Conservation (phyloP, 1,140 invertebrate species). For the Thaumetopoea pityocampa region DNA sequence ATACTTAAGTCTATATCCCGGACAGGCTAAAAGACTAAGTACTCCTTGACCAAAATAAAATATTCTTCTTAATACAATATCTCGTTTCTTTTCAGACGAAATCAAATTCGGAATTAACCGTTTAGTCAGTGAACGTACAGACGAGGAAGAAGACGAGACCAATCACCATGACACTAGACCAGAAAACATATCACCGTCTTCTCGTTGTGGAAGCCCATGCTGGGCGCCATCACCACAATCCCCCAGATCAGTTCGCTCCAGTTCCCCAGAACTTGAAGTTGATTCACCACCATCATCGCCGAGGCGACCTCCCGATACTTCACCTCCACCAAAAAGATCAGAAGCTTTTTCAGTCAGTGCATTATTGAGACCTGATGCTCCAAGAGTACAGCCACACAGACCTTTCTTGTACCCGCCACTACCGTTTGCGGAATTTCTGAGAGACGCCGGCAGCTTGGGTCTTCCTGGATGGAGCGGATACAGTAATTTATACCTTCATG, state of each 20-base stretch:
- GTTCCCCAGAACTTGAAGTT: slow-evolving; percentile 83
- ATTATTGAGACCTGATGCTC: slow-evolving; percentile 84
- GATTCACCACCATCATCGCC: slow-evolving; percentile 80
- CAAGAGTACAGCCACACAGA: slow-evolving; percentile 75
- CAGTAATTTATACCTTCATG: slow-evolving; percentile 79
- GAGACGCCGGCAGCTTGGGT: slow-evolving; percentile 68
- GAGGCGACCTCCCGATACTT: slow-evolving; percentile 71
- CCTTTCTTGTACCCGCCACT: slow-evolving; percentile 79
- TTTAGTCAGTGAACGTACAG: slow-evolving; percentile 79
- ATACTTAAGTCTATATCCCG: too few species aligned
- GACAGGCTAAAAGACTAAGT: too few species aligned
- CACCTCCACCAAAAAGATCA: slow-evolving; percentile 80
- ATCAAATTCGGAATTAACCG: slow-evolving; percentile 85
- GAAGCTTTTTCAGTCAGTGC: slow-evolving; percentile 88
- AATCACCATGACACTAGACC: slow-evolving; percentile 67
- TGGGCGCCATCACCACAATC: slow-evolving; percentile 72
- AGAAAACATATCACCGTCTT: slow-evolving; percentile 57
- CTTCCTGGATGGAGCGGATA: slow-evolving; percentile 68
- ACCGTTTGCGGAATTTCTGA: slow-evolving; percentile 76
- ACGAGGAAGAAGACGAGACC: slow-evolving; percentile 73
- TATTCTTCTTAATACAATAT: slow-evolving; percentile 1
- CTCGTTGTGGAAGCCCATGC: slow-evolving; percentile 66
- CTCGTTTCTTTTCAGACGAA: slow-evolving; percentile 77
- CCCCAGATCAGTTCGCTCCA: slow-evolving; percentile 76
- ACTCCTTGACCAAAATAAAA: not conserved